phyloP scores from a whole-genome alignment of 2,113 vertebrate genomes.

The Xenopus borealis region DNA sequence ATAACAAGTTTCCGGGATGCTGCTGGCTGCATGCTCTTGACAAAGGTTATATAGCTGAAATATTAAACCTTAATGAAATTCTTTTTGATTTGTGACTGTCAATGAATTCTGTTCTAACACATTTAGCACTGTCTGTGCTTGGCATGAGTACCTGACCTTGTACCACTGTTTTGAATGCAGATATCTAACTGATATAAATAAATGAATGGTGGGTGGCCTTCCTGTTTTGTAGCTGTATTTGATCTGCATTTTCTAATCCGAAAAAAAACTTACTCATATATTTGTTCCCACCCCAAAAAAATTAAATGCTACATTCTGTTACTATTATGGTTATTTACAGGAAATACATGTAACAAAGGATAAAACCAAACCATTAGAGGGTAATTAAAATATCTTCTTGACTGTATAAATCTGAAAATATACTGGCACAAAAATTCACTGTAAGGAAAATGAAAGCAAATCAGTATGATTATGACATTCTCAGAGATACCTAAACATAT shows the following conservation, averaged over 20 bases:
- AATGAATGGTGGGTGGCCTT: no score
- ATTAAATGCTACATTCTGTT: no score
- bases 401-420: no score
- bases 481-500: neutral
- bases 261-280: neutral
- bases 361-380: no score
- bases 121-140: neutral
- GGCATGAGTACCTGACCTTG: neutral
- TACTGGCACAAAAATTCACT: no score
- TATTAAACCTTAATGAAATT: neutral
- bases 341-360: no score
- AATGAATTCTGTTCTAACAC: neutral
- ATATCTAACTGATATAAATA: no score
- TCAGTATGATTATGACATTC: neutral
- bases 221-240: no score
- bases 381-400: no score
- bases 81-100: conserved; percentile 3
- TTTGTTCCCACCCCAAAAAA: no score
- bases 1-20: neutral
- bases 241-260: no score
- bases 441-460: neutral
- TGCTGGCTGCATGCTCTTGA: conserved; percentile 1
- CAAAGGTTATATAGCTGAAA: conserved; percentile 5
- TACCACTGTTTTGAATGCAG: neutral
- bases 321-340: no score